Conservation (phyloP, 2,797 vertebrate species). For the Arnoldichthys spilopterus region DNA sequence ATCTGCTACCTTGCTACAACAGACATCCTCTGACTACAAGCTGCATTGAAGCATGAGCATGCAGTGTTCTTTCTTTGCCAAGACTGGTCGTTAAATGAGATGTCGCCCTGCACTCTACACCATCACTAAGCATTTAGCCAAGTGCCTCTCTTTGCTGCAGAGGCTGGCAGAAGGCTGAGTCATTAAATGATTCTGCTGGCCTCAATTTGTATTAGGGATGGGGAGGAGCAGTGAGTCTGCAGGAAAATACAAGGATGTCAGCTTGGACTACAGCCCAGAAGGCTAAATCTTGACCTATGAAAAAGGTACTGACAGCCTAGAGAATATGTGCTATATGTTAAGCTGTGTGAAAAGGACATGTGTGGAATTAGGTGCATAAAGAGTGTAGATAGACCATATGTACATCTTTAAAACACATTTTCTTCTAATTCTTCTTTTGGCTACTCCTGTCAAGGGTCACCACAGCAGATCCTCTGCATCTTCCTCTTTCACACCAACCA, state of each 20-base stretch:
- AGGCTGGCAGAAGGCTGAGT: slow-evolving; percentile 25
- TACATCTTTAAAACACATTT: too few relatives aligned
- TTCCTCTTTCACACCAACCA: too few relatives aligned
- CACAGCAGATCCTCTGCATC: too few relatives aligned
- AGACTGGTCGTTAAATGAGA: slow-evolving; percentile 19
- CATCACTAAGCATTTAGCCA: slow-evolving; percentile 67
- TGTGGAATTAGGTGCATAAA: background rate
- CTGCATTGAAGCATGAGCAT: slow-evolving; percentile 6
- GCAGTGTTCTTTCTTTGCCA: background rate
- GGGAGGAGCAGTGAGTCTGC: slow-evolving; percentile 26
- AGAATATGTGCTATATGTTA: background rate
- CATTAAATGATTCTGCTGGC: slow-evolving; percentile 4
- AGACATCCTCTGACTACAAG: background rate
- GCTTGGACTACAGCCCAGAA: slow-evolving; percentile 7
- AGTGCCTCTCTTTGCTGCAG: slow-evolving; percentile 68
- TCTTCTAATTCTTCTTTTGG: too few relatives aligned
- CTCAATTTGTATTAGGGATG: background rate
- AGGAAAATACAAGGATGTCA: slow-evolving; percentile 26
- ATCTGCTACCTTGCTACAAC: background rate
- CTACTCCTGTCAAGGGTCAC: too few relatives aligned
- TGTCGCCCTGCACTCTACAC: background rate
- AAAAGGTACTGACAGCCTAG: slow-evolving; percentile 9
- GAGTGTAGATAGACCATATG: too few relatives aligned
- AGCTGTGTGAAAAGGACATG: background rate
- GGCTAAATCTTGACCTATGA: slow-evolving; percentile 19